Percentiles rank a stretch among this genome's conserved stretches.
Conservation (phyloP, 2,888 invertebrate genomes). For the Nemapogon koenigi region DNA sequence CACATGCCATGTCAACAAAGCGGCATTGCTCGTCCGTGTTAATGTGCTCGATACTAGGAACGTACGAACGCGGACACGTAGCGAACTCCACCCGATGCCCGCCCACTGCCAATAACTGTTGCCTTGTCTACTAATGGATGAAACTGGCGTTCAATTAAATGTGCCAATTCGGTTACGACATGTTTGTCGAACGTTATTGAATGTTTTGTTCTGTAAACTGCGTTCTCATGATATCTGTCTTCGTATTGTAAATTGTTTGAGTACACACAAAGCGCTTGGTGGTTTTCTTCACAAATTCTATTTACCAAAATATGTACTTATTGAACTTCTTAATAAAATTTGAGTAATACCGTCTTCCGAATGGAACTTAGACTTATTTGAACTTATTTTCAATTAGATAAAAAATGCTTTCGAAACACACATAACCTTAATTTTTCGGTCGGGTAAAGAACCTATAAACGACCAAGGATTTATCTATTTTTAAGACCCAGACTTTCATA, state of each 20-base stretch:
- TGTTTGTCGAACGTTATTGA: not conserved
- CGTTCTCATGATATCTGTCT: no score
- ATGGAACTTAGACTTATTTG: no score
- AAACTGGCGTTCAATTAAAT: conserved; percentile 54
- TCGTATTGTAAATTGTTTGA: no score
- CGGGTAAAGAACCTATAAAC: no score
- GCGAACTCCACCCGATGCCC: not conserved
- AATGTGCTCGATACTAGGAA: not conserved
- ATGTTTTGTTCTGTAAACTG: not conserved
- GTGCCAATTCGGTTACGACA: conserved; percentile 40
- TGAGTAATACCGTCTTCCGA: no score
- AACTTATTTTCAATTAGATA: no score
- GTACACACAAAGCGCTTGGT: no score
- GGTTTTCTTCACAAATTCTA: no score
- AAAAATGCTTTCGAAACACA: no score
- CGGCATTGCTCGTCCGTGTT: conserved; percentile 1
- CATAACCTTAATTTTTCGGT: no score
- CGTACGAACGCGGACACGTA: not conserved
- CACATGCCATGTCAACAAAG: conserved; percentile 5
- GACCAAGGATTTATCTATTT: not conserved
- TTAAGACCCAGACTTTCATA: not conserved
- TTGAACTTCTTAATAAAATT: no score
- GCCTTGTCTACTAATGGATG: conserved; percentile 45
- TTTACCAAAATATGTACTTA: no score
- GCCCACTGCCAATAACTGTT: conserved; percentile 43